Percentiles rank a stretch among this genome's conserved stretches.
Conservation (phyloP, 2,888 invertebrate genomes). For the Synergus itoensis region DNA sequence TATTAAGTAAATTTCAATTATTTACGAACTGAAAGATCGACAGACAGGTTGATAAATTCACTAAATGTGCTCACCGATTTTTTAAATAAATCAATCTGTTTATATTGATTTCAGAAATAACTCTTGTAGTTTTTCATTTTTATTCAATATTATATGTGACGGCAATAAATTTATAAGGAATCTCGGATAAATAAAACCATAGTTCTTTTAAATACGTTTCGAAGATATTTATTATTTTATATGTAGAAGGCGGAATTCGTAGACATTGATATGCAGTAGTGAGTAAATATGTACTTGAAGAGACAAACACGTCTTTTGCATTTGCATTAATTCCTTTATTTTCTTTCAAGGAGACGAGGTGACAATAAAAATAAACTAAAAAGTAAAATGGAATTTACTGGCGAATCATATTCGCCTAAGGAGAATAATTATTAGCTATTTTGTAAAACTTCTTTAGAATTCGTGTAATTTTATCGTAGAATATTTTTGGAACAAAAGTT, state of each 20-base stretch:
- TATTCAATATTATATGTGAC: too few relatives aligned
- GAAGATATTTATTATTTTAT: background rate
- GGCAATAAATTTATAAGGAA: too few relatives aligned
- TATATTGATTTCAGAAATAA: too few relatives aligned
- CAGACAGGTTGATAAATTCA: too few relatives aligned
- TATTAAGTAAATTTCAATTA: too few relatives aligned
- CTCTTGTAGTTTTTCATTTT: too few relatives aligned
- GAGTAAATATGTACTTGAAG: background rate
- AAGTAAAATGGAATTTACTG: background rate
- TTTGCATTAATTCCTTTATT: slow-evolving; percentile 1
- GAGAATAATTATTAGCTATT: background rate
- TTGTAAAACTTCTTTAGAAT: background rate
- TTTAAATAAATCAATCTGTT: too few relatives aligned
- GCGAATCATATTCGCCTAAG: background rate
- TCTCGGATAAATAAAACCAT: too few relatives aligned
- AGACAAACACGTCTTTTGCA: slow-evolving; percentile 20
- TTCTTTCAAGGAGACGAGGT: background rate
- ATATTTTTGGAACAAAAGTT: background rate
- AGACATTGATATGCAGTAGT: slow-evolving; percentile 12
- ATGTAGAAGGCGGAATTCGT: slow-evolving; percentile 9
- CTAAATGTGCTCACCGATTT: too few relatives aligned
- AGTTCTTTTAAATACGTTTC: background rate
- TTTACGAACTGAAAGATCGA: too few relatives aligned
- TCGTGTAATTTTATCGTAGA: background rate
- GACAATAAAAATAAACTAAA: background rate